Base-by-base conservation (phyloP, 2,797 vertebrate genomes). In the Etheostoma perlongum region DNA sequence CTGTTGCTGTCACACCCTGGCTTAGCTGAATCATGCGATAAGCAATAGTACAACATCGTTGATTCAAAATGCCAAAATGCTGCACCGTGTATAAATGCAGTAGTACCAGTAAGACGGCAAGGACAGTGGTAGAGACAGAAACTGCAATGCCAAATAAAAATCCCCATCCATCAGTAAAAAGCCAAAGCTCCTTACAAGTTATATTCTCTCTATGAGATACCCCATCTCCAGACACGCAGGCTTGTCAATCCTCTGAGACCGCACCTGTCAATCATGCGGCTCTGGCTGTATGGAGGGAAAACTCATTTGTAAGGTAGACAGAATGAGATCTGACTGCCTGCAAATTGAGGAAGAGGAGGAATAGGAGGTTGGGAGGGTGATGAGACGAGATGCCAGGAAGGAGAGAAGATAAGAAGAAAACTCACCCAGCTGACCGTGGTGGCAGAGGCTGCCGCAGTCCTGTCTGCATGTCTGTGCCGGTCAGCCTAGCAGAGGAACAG, bases 361-460 rank as follows among this genome's bases (percentile, higher is more conserved):
- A 63, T 18, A 46, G 60, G 65, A 78, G 79, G 84, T 7, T 58
- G 82, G 60, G 67, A 70, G 71, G 72, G 74, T 1, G 63, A 74
- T 60, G 82, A 84, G 85, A 64, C 4, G 40, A 80, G 74, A 81
- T 68, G 74, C 51, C 42, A 88, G 83, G 78, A 91, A 78, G 76
- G 78, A 81, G 72, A 84, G 78, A 76, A 64, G 51, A 67, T 51
- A 62, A 67, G 72, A 69, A 47, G 63, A 68, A 63, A 91, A 95
- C 94, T 96, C 90, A 95, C 95, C 93, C 85, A 74, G 90, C 82
- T 84, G 87, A 78, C 78, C 69, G 68, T 52, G 73, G 91, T 73
- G 74, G 76, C 52, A 67, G 86, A 87, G 82, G 88, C 83, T 93
- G 93, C 92, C 87, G 92, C 93, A 91, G 92, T 94, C 86, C 74